Evolutionary conservation across 2,113 vertebrate genomes (phyloP).

Genomic region (Drymodes brunneopygia): DNA sequence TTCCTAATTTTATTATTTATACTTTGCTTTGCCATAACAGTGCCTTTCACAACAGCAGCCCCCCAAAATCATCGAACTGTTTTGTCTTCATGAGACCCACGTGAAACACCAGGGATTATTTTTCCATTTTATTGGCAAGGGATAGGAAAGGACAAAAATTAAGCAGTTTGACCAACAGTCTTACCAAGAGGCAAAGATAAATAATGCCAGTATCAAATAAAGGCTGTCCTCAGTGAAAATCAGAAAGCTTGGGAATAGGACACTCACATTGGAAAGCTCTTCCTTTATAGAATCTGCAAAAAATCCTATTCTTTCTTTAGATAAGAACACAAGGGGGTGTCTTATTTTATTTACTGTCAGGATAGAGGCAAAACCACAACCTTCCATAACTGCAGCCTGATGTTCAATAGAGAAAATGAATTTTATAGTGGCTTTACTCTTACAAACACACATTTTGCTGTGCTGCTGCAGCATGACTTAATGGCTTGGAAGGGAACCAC

Average conservation of each 20-base stretch:
- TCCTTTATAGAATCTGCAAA: background rate
- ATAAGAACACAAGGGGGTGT: background rate
- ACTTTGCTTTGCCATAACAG: background rate
- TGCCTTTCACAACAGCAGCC: background rate
- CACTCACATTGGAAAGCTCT: background rate
- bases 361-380: background rate
- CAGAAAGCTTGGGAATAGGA: background rate
- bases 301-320: background rate
- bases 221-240: background rate
- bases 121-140: background rate
- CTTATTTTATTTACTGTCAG: background rate
- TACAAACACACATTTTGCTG: background rate
- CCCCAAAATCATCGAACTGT: background rate
- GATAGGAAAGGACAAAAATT: background rate
- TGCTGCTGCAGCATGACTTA: background rate
- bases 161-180: background rate
- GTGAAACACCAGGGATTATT: background rate
- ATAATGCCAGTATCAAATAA: background rate
- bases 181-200: background rate
- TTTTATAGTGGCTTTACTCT: background rate
- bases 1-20: background rate
- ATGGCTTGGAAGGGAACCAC: background rate
- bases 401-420: background rate
- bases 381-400: background rate
- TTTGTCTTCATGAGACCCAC: background rate